Evolutionary conservation across 2,888 invertebrate species (phyloP), one percentile per base, ranked within the genome.

Genomic region (Rhodophaea formosa): DNA sequence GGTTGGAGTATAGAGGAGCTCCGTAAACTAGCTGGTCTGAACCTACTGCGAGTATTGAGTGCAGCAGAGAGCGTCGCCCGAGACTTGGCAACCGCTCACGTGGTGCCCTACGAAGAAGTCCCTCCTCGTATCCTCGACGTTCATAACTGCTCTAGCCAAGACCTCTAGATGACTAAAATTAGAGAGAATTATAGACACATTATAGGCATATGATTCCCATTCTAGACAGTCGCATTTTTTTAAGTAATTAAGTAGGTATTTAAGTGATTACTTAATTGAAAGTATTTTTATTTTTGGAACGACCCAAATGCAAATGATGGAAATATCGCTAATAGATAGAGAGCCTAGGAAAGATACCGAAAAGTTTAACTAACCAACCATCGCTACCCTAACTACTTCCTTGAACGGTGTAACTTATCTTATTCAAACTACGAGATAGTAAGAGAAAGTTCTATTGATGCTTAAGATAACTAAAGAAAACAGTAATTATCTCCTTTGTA

Each of bases 1-100:
- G 95, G 95, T n/a, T 96, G 96, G 96, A 94, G 93, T 54, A 93
- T 94, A 68, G 95, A 95, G 53, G 96, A 96, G 71, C 87, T 96
- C 61, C 94, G 95, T 59, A 96, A 96, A 77, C 82, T 96, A 65
- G 96, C 96, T 0, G 96, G 96, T 0, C 88, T 94, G 57, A 96
- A 96, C 80, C 93, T 96, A 64, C 84, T 96, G 56, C 92, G 96
- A 44, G 96, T 96, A 29, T 88, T 95, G 76, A 88, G 88, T 58
- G 93, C 94, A 35, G 96, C 95, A 0, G 96, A 96, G 77, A 92
- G 93, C 70, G 92, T 96, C n/a, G 92, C 96, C 29, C 94, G 94
- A 61, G 95, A 95, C 57, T 93, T 95, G 75, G 93, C 93, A 62
- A 88, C 93, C 46, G 94, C 95, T 1, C 95, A 94, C 60, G 92